Conservation (phyloP, 2,888 invertebrate species). For the Oxycera nigricornis region DNA sequence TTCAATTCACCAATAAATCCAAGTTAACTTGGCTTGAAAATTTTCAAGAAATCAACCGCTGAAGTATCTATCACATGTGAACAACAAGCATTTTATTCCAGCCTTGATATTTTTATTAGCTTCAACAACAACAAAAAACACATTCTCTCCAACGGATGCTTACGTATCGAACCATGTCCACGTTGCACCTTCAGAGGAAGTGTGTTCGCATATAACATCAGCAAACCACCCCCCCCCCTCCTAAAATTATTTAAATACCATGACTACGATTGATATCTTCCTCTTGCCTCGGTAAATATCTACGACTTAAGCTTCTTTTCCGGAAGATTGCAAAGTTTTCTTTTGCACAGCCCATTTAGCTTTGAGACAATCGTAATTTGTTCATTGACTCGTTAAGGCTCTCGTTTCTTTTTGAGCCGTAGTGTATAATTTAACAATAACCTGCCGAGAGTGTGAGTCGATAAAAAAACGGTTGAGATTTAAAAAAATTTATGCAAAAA, state of each 20-base stretch:
- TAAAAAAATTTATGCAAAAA: slow-evolving; percentile 20
- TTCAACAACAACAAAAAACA: neutral
- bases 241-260: no score
- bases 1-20: no score
- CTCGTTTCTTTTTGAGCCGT: neutral
- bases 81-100: neutral
- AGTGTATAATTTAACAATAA: neutral
- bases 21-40: no score
- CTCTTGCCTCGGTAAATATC: neutral
- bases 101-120: neutral
- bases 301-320: neutral
- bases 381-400: neutral
- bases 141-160: neutral
- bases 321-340: no score
- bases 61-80: neutral
- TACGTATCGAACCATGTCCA: neutral
- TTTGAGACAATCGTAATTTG: neutral
- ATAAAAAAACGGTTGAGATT: neutral
- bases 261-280: neutral
- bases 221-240: no score
- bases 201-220: no score
- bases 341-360: no score
- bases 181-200: neutral
- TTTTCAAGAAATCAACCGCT: neutral
- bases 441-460: neutral